phyloP scores from a whole-genome alignment of 2,888 invertebrate genomes.

The Linnaemya vulpina region DNA sequence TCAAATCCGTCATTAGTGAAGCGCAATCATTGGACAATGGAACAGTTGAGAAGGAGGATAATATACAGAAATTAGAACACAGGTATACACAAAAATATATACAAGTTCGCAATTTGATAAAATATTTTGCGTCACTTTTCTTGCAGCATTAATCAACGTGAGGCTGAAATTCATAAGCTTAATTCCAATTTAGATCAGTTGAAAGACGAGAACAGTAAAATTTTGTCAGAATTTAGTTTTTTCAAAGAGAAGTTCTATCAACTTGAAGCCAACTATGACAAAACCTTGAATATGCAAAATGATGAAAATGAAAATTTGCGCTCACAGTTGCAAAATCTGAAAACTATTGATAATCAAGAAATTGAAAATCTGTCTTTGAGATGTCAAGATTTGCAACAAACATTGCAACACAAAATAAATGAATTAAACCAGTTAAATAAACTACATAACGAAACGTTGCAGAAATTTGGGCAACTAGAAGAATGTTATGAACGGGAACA shows the following conservation, averaged over 20 bases:
- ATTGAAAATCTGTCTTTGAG: slow-evolving; percentile 36
- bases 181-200: slow-evolving; percentile 30
- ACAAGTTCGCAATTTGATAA: neutral
- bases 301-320: slow-evolving; percentile 53
- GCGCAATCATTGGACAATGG: slow-evolving; percentile 23
- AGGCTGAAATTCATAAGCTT: slow-evolving; percentile 57
- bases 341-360: slow-evolving; percentile 28
- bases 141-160: slow-evolving; percentile 62
- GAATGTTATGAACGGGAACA: slow-evolving; percentile 32
- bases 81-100: slow-evolving; percentile 44
- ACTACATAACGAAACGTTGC: slow-evolving; percentile 13
- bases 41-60: slow-evolving; percentile 58
- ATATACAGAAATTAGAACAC: slow-evolving; percentile 59
- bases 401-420: slow-evolving; percentile 37
- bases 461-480: slow-evolving; percentile 35
- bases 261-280: slow-evolving; percentile 69
- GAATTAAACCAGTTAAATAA: neutral
- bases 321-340: slow-evolving; percentile 41
- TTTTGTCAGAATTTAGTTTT: slow-evolving; percentile 41
- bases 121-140: neutral
- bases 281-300: slow-evolving; percentile 19
- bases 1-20: slow-evolving; percentile 42
- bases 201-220: slow-evolving; percentile 51
- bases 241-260: slow-evolving; percentile 64
- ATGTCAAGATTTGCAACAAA: slow-evolving; percentile 40